Base-by-base conservation (phyloP, 2,797 vertebrate genomes). In the Meda fulgida region DNA sequence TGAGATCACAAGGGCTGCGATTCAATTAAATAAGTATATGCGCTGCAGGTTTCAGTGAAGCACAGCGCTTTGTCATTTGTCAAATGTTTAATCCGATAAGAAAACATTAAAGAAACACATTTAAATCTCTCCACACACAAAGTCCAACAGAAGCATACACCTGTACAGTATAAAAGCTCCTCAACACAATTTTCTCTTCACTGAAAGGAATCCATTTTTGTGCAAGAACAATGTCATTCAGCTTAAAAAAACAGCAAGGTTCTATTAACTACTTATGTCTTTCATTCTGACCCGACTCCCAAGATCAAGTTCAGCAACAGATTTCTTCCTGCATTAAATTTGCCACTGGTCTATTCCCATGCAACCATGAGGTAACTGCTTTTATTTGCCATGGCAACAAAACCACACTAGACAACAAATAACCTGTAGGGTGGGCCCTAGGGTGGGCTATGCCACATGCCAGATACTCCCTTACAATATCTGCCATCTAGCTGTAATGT, bases 331-430 rank as follows among this genome's bases (percentile, higher is more conserved):
- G 65, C 78, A 38, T 69, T 69, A 1, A 29, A 79, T 66, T 5
- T 67, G 3, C 26, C 40, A 80, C 10, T 48, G 36, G 53, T 67
- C n/a, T 58, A 40, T 58, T 81, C 67, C 80, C 80, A 71, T 58
- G 18, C 80, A 76, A 67, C 46, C 73, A 69, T 66, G 46, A 80
- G 48, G 84, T 71, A 71, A 38, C 16, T 43, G 23, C 11, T 75
- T 31, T 26, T n/a, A 43, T 78, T 69, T 51, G 18, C 80, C 46
- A 77, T 70, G 48, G 73, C 29, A 65, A 36, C 29, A 21, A 23
- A 78, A 78, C 72, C 43, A 65, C 63, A 78, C 34, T 58, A 72
- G 31, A 58, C 69, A 71, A 82, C 84, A 88, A 63, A 72, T 55
- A 82, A 67, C 36, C 60, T 58, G 26, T 43, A 43, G 80, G 80